Evolutionary conservation across 2,113 vertebrate genomes (phyloP).

Genomic region (Amblyopsis rosae): DNA sequence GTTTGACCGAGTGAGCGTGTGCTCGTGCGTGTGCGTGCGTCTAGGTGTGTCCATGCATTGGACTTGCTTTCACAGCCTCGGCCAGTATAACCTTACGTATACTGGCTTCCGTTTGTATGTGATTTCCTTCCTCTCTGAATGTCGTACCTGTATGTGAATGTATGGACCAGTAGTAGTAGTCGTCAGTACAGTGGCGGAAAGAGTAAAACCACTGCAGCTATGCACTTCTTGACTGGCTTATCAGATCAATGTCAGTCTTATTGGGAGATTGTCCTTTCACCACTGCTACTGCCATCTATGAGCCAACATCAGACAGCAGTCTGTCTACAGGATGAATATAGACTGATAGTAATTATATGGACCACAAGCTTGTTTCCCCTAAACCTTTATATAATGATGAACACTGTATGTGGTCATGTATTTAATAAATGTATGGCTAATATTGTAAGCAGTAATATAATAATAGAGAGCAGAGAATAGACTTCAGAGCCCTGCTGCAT

Average conservation of each 20-base stretch:
- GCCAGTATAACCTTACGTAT: not conserved
- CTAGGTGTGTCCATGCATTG: slow-evolving; percentile 3
- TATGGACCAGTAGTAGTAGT: not conserved
- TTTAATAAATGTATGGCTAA: too few species aligned
- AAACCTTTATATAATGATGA: too few species aligned
- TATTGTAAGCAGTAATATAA: too few species aligned
- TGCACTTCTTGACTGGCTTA: not conserved
- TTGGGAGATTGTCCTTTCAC: slow-evolving; percentile 8
- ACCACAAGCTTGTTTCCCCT: too few species aligned
- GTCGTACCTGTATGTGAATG: not conserved
- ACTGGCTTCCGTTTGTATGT: not conserved
- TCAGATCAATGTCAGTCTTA: slow-evolving; percentile 12
- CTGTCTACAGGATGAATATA: not conserved
- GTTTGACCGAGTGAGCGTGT: not conserved
- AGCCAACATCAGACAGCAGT: not conserved
- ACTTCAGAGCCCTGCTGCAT: too few species aligned
- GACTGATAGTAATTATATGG: too few species aligned
- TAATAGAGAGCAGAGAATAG: too few species aligned
- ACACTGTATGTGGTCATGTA: too few species aligned
- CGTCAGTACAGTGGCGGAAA: not conserved
- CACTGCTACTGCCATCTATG: not conserved
- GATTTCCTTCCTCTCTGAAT: too few species aligned
- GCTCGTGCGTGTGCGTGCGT: not conserved
- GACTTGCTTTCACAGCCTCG: slow-evolving; percentile 16
- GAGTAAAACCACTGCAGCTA: slow-evolving; percentile 7